Conservation (phyloP, 2,888 invertebrate species). For the Germaria angustata region DNA sequence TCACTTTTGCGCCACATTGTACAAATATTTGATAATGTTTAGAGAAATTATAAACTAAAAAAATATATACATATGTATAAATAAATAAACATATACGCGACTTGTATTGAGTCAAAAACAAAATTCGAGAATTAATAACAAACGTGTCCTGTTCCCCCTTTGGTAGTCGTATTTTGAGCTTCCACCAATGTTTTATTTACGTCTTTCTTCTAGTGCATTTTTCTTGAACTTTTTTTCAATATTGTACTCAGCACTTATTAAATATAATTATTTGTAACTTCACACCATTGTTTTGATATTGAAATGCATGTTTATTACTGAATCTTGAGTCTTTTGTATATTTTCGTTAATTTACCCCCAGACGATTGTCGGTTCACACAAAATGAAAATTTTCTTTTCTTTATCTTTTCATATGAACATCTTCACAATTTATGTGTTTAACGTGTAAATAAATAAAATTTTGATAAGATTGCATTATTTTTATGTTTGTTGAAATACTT, state of each 20-base stretch:
- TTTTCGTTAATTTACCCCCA: neutral
- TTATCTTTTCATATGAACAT: neutral
- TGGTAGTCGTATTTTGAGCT: conserved; percentile 34
- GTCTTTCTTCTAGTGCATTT: neutral
- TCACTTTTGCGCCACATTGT: no score
- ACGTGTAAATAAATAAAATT: conserved; percentile 22
- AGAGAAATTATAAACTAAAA: no score
- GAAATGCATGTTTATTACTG: conserved; percentile 7
- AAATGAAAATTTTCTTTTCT: neutral
- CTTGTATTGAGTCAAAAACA: no score
- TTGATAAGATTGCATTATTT: conserved; percentile 15
- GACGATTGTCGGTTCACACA: neutral
- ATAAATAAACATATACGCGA: no score
- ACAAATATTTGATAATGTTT: no score
- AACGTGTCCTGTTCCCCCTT: neutral
- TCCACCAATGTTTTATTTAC: conserved; percentile 19
- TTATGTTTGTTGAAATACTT: neutral
- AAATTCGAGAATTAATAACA: no score
- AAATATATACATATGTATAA: no score
- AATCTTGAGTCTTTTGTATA: neutral
- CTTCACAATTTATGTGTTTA: conserved; percentile 1
- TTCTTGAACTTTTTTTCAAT: neutral
- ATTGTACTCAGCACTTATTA: conserved; percentile 31
- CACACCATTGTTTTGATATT: conserved; percentile 62
- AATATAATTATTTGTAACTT: conserved; percentile 61